phyloP scores from a whole-genome alignment of 2,888 invertebrate species.

The Reticulitermes lucifugus region DNA sequence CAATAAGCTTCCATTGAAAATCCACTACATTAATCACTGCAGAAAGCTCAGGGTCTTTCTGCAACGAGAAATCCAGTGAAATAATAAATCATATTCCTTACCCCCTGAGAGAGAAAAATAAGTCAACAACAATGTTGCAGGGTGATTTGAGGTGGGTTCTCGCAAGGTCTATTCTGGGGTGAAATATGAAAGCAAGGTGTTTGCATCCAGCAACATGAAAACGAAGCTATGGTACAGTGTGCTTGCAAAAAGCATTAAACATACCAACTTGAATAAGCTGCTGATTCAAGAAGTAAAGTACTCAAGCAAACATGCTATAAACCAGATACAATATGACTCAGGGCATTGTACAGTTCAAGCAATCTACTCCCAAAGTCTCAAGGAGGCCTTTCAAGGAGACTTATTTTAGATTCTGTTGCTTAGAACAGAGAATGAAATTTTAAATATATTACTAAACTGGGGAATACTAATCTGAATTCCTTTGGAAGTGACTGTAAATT shows the following conservation, averaged over 20 bases:
- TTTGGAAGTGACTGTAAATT: not conserved
- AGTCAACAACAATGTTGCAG: conserved; percentile 4
- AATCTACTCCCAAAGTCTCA: conserved; percentile 54
- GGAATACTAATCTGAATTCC: too few species aligned
- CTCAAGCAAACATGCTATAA: conserved; percentile 1
- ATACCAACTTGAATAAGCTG: not conserved
- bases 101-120: conserved; percentile 11
- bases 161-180: not conserved
- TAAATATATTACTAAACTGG: not conserved
- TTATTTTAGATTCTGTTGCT: not conserved
- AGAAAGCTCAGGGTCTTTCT: not conserved
- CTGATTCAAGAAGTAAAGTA: not conserved
- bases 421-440: not conserved
- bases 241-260: not conserved
- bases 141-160: conserved; percentile 19
- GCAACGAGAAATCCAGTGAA: not conserved
- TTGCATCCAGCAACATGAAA: conserved; percentile 1
- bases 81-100: conserved; percentile 19
- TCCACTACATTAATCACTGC: not conserved
- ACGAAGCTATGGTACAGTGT: not conserved
- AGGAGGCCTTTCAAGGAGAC: conserved; percentile 54
- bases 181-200: conserved; percentile 15
- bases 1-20: not conserved
- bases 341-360: conserved; percentile 45
- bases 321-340: not conserved